A percentile compares a stretch with the other conserved stretches of the same genome.
Evolutionary conservation across 2,113 vertebrate species (phyloP).

Genomic region (Boulengeromyrus knoepffleri): DNA sequence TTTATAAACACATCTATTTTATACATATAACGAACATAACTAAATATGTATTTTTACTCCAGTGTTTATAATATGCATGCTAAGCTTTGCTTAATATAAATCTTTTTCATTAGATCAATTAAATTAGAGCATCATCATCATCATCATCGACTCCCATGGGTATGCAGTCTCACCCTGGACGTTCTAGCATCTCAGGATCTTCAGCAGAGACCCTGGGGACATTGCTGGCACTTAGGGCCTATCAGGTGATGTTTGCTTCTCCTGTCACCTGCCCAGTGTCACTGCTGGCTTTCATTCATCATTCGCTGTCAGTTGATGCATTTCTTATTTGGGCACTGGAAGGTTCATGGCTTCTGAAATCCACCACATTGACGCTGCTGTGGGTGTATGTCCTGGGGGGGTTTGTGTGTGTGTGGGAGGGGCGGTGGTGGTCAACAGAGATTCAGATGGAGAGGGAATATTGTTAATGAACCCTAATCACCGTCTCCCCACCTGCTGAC

Average conservation of each 20-base stretch:
- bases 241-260: conserved; percentile 68
- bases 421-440: not conserved
- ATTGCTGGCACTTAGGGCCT: conserved; percentile 83
- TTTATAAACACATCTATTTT: not conserved
- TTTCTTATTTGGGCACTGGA: not conserved
- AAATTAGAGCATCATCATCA: conserved; percentile 80
- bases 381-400: conserved; percentile 34
- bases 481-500: not conserved
- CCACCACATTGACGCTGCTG: not conserved
- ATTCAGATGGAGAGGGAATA: not conserved
- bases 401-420: not conserved
- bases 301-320: conserved; percentile 75
- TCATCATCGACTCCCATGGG: conserved; percentile 46
- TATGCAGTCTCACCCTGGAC: conserved; percentile 76
- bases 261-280: not conserved
- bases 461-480: conserved; percentile 6
- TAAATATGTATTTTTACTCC: not conserved
- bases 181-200: conserved; percentile 70
- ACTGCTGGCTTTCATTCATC: conserved; percentile 79
- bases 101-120: conserved; percentile 17
- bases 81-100: not conserved
- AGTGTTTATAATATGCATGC: not conserved
- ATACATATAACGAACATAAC: not conserved
- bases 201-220: conserved; percentile 79
- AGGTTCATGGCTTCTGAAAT: not conserved